phyloP scores from a whole-genome alignment of 2,888 invertebrate species.

The Marronus borbonicus region DNA sequence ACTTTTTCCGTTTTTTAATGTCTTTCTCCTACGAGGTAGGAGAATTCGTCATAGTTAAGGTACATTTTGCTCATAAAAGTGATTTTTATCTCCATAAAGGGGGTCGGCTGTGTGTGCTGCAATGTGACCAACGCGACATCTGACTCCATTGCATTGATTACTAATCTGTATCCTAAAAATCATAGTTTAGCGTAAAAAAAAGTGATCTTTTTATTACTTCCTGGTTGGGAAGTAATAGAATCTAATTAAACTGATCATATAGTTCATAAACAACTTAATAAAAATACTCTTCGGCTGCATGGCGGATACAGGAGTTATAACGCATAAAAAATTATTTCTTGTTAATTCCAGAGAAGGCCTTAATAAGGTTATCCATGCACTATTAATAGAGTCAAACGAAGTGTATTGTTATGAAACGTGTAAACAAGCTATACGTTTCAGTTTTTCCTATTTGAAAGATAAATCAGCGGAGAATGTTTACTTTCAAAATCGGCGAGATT shows the following conservation, averaged over 20 bases:
- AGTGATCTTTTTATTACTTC: too few relatives aligned
- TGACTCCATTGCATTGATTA: too few relatives aligned
- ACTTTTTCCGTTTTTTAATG: too few relatives aligned
- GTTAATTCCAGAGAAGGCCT: slow-evolving; percentile 5
- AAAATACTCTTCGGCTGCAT: not conserved
- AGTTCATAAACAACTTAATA: not conserved
- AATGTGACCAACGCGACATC: too few relatives aligned
- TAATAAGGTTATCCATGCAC: slow-evolving; percentile 16
- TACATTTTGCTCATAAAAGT: too few relatives aligned
- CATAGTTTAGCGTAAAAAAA: too few relatives aligned
- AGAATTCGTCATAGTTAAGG: too few relatives aligned
- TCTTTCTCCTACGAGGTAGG: too few relatives aligned
- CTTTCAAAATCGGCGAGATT: slow-evolving; percentile 10
- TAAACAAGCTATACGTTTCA: slow-evolving; percentile 18
- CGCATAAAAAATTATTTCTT: not conserved
- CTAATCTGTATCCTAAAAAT: too few relatives aligned
- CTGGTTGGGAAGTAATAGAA: too few relatives aligned
- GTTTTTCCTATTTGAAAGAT: slow-evolving; percentile 27
- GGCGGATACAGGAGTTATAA: not conserved
- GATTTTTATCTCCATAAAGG: too few relatives aligned
- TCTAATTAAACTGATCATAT: not conserved
- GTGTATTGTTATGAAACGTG: slow-evolving; percentile 14
- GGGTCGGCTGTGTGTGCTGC: too few relatives aligned
- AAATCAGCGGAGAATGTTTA: slow-evolving; percentile 22
- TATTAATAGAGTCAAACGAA: slow-evolving; percentile 20